phyloP scores from a whole-genome alignment of 2,113 vertebrate genomes.

The Phylloscopus trochiloides region DNA sequence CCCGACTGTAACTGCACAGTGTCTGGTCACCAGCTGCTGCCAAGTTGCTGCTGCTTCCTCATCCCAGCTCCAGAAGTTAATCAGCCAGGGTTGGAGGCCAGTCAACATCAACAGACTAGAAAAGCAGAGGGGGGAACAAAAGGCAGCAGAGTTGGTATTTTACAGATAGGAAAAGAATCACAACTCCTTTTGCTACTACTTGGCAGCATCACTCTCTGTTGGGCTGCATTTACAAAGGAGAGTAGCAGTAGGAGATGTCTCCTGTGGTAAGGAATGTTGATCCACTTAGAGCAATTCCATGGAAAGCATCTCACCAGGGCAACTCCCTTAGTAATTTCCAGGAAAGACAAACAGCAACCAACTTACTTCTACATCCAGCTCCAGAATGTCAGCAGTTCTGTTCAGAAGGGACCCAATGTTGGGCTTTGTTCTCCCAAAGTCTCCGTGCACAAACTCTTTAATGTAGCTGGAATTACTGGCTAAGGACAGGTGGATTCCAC shows the following conservation, averaged over 20 bases:
- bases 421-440: conserved; percentile 95
- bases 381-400: conserved; percentile 89
- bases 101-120: conserved; percentile 94
- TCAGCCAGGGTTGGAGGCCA: conserved; percentile 91
- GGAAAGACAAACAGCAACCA: not conserved
- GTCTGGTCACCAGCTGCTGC: not conserved
- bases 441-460: conserved; percentile 97
- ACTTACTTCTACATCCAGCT: conserved; percentile 93
- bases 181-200: not conserved
- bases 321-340: not conserved
- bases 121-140: not conserved
- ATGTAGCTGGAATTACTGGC: conserved; percentile 82
- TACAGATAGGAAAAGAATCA: not conserved
- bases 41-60: not conserved
- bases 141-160: not conserved
- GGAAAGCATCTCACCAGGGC: not conserved
- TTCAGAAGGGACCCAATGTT: conserved; percentile 88
- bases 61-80: conserved; percentile 45
- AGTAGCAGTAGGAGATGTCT: not conserved
- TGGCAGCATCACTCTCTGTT: not conserved
- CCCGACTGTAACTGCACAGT: not conserved
- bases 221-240: not conserved
- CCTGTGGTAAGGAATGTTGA: not conserved
- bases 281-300: not conserved
- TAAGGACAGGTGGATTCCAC: conserved; percentile 68